Percentiles rank a stretch among this genome's conserved stretches.
Conservation (phyloP, 2,888 invertebrate species). For the Mythimna impura region DNA sequence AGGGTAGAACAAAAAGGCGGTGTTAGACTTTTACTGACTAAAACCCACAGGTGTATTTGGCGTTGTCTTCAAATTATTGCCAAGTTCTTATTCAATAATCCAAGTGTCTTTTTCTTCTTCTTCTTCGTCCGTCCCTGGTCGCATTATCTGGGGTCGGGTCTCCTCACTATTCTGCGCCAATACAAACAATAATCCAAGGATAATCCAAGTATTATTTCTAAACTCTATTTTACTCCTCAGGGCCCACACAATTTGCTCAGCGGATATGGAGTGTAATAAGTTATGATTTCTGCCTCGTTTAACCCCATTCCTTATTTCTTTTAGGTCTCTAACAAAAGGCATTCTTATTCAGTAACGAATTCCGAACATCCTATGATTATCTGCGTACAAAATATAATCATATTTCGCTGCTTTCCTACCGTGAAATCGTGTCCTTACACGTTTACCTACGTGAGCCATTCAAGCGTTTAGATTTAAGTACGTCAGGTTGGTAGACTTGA, state of each 20-base stretch:
- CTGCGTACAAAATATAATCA: not conserved
- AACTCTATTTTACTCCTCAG: constrained; percentile 1
- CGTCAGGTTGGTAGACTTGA: constrained; percentile 37
- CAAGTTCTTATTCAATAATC: no score
- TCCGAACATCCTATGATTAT: constrained; percentile 2
- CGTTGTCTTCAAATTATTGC: no score
- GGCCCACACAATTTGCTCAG: constrained; percentile 9
- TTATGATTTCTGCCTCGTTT: constrained; percentile 49
- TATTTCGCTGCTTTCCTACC: not conserved
- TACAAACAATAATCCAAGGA: not conserved
- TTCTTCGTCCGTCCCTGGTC: no score
- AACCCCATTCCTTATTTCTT: constrained; percentile 40
- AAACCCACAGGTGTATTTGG: no score
- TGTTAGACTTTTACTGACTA: no score
- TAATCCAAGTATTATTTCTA: not conserved
- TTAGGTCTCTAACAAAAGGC: not conserved
- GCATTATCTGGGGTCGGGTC: no score
- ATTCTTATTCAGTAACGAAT: constrained; percentile 7
- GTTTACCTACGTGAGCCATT: constrained; percentile 31
- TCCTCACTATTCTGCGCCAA: no score
- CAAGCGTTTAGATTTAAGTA: constrained; percentile 54
- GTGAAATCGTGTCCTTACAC: constrained; percentile 13
- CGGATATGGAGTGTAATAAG: constrained; percentile 36
- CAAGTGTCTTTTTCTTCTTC: no score
- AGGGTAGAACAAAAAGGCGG: no score